Evolutionary conservation across 2,888 invertebrate genomes (phyloP), one percentile per base, ranked within the genome.

Genomic region (Chaetoderma sp.): DNA sequence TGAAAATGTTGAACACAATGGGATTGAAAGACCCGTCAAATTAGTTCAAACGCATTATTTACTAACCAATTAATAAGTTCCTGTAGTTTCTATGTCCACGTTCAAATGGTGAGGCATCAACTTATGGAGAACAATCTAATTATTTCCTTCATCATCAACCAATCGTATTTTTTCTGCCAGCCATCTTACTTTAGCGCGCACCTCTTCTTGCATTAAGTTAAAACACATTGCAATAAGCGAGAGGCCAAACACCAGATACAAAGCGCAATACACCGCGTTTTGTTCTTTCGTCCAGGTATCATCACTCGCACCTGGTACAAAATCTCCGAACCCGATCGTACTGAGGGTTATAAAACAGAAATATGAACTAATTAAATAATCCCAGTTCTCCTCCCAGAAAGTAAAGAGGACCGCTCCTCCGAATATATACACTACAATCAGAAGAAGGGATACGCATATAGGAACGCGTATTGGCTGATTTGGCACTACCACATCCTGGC

Each of bases 311-410:
- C 80, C 79, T 1, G 84, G 84, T 3, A 79, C 80, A 60, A 76
- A 75, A 68, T 84, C 84, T n/a, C 84, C 84, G 65, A 81, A 83
- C 5, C 84, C 84, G 23, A 84, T 82, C 59, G 84, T 84, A 36
- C 81, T 79, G 32, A 84, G 72, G 6, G 83, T 84, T 68, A 83
- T 75, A 70, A 84, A 84, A 56, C 82, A 82, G 77, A 84, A 84
- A 69, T 84, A 84, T 65, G 84, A 85, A 62, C 95, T 96, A 78
- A 96, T 95, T 69, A 98, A 89, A 82, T 93, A 91, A 76, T 92
- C 91, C 97, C 97, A 97, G 36, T 91, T 90, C 25, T 97, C 96
- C 60, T 97, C 96, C 94, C 95, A 96, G 82, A 92, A 89, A 4
- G 93, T 91, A 87, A 98, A 98, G 36, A 98, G 89, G 82, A 93